A percentile compares a stretch with the other conserved stretches of the same genome.
phyloP scores from a whole-genome alignment of 2,888 invertebrate genomes.

The Epinotia bilunana region DNA sequence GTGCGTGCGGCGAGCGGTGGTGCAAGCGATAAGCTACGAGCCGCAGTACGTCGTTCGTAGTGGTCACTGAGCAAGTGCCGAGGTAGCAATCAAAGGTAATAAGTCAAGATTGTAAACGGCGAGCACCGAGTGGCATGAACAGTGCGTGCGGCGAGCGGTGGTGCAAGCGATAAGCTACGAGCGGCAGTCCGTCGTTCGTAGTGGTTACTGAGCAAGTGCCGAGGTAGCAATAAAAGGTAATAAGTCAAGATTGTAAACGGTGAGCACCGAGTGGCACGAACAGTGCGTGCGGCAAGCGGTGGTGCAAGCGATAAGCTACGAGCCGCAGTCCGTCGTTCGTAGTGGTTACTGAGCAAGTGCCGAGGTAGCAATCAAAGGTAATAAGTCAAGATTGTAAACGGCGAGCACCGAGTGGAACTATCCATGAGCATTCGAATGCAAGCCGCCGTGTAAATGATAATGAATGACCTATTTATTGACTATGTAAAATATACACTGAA shows the following conservation, averaged over 20 bases:
- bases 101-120: neutral
- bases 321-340: neutral
- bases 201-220: no score
- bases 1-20: constrained; percentile 23
- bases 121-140: constrained; percentile 28
- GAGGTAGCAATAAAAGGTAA: no score
- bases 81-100: no score
- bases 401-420: constrained; percentile 26
- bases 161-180: constrained; percentile 7
- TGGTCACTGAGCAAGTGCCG: no score
- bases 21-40: constrained; percentile 6
- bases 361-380: no score
- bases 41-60: neutral
- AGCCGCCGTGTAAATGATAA: neutral
- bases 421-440: no score
- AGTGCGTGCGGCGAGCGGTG: constrained; percentile 21
- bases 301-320: constrained; percentile 8
- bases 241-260: neutral
- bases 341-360: no score
- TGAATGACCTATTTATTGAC: no score
- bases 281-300: constrained; percentile 21
- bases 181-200: neutral
- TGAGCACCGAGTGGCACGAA: constrained; percentile 28
- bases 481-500: no score
- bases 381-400: neutral